Conservation (phyloP, 1,140 invertebrate genomes). For the Artemia franciscana region DNA sequence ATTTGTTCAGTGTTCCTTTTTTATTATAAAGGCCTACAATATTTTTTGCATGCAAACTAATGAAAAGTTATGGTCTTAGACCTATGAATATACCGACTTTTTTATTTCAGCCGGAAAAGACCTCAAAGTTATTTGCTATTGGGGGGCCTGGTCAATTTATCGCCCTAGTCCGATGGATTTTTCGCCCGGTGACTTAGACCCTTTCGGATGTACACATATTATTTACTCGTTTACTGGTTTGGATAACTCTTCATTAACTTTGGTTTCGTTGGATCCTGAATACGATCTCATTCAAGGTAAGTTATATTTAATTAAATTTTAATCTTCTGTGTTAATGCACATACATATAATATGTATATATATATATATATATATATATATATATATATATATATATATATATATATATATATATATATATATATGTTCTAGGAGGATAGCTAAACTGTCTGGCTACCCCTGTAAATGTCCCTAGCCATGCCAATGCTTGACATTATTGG, state of each 20-base stretch:
- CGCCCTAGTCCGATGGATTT: constrained; percentile 38
- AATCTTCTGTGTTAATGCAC: too few species aligned
- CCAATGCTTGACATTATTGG: too few species aligned
- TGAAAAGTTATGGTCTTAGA: background rate
- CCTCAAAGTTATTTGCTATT: constrained; percentile 33
- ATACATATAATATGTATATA: too few species aligned
- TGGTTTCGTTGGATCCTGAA: constrained; percentile 29
- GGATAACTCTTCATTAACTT: constrained; percentile 32
- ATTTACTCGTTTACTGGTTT: constrained; percentile 51
- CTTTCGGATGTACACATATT: constrained; percentile 47
- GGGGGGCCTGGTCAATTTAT: constrained; percentile 37
- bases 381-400: too few species aligned
- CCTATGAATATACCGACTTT: too few species aligned
- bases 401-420: too few species aligned
- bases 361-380: too few species aligned
- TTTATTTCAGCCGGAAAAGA: background rate
- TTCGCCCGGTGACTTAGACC: constrained; percentile 35
- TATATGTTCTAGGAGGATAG: too few species aligned
- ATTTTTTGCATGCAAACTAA: background rate
- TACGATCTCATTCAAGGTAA: constrained; percentile 29
- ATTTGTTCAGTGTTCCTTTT: background rate
- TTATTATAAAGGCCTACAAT: background rate
- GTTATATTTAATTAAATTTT: too few species aligned
- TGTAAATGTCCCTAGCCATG: too few species aligned
- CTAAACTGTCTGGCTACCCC: too few species aligned